Percentiles rank a stretch among this genome's conserved stretches.
These are phyloP conservation scores for Cercopithecus hamlyni DNA, from an alignment of 2,797 vertebrate genomes.

Conservation along the genomic window DNA sequence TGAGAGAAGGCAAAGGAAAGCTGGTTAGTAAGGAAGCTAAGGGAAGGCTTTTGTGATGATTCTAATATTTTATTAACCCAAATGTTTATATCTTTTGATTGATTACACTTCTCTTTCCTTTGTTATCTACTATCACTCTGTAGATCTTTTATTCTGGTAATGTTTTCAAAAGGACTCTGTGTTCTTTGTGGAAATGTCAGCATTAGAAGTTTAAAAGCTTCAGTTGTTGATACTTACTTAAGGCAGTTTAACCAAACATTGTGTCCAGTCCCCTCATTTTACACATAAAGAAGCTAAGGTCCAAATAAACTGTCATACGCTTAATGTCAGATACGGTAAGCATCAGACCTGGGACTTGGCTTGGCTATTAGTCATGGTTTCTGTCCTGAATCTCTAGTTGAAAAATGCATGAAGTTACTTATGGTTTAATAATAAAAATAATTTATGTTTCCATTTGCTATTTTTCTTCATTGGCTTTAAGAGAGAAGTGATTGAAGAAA, in stretches of 20 bases:
- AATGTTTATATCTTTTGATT: not conserved
- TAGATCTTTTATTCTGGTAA: not conserved
- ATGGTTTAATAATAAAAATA: slow-evolving; percentile 33
- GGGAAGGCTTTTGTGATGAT: not conserved
- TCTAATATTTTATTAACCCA: not conserved
- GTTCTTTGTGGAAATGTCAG: slow-evolving; percentile 33
- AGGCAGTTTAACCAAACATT: not conserved
- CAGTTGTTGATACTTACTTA: not conserved
- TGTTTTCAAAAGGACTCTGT: not conserved
- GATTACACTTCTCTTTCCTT: not conserved
- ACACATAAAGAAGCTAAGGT: not conserved
- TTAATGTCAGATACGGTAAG: not conserved
- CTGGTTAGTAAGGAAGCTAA: not conserved
- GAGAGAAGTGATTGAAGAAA: slow-evolving; percentile 40
- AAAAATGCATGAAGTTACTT: not conserved
- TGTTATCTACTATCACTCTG: not conserved
- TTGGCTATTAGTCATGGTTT: not conserved
- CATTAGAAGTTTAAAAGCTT: slow-evolving; percentile 1
- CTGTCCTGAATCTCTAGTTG: not conserved
- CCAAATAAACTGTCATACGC: not conserved
- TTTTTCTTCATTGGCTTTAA: slow-evolving; percentile 27
- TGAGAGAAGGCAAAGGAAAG: not conserved
- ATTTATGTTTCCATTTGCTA: not conserved
- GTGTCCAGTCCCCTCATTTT: not conserved
- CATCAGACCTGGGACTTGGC: not conserved